Evolutionary conservation across 2,888 invertebrate species (phyloP), one percentile per base, ranked within the genome.

Genomic region (Suillia variegata): DNA sequence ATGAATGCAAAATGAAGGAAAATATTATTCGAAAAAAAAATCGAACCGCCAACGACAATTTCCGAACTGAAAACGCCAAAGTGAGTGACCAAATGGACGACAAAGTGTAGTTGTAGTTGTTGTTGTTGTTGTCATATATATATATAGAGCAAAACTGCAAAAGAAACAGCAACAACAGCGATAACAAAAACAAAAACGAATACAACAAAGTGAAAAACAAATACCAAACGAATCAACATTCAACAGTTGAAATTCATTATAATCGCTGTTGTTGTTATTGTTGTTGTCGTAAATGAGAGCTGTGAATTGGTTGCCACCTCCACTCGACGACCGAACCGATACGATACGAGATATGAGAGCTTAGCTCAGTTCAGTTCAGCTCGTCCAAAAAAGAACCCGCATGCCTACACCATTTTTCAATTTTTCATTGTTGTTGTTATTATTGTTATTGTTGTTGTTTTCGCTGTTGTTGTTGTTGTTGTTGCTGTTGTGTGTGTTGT

Each of bases 301-400:
- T 63, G 63, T 63, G 57, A 67, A 63, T 68, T 68, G 62, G 68
- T 68, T 66, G 68, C 71, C 75, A 73, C 75, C 75, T 76, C 69
- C 70, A 65, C 74, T 50, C 50, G 5, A 17, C 33, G 26, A 17
- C 18, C 15, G 42, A 42, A 47, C 49, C 33, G 20, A 31, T 51
- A 47, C 34, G 31, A 51, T 33, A 33, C 50, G 18, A 49, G n/a
- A 31, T 31, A 12, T 31, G 31, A 31, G n/a, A 31, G 5, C 31
- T 12, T 5, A 31, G 31, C 6, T 12, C 6, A 31, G 31, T 5
- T 12, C 6, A 31, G 31, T 5, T 31, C 6, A 31, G 31, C 31
- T 8, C 31, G 31, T 8, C 26, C 26, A 26, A 4, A 24, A 10
- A 22, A 51, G n/a, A 26, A 22, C 47, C 22, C 47, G 47, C 54